These are phyloP conservation scores for Lepidotrigona ventralis DNA, from an alignment of 1,140 invertebrate species.

Conservation along the genomic window DNA sequence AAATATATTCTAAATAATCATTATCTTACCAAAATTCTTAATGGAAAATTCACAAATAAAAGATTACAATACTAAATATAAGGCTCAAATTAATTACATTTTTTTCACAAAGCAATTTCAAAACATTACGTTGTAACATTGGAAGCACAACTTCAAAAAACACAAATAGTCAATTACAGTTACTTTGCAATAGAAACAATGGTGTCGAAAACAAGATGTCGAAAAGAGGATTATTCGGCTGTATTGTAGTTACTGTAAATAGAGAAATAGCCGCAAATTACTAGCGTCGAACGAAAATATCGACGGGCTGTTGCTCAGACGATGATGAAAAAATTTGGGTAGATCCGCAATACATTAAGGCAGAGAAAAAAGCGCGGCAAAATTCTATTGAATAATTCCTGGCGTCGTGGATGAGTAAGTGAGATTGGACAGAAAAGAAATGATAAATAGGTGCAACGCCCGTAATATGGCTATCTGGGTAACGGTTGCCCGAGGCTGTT, in stretches of 20 bases:
- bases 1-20: background rate
- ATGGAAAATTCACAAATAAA: background rate
- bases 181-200: slow-evolving; percentile 26
- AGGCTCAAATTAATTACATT: background rate
- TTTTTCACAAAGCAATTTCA: background rate
- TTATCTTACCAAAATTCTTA: background rate
- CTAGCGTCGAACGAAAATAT: background rate
- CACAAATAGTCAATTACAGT: background rate
- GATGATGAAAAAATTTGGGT: background rate
- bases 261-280: background rate
- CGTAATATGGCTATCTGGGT: background rate
- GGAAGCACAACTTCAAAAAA: background rate
- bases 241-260: background rate
- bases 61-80: background rate
- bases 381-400: slow-evolving; percentile 41
- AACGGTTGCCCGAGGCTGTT: background rate
- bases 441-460: slow-evolving; percentile 5
- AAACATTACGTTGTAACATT: background rate
- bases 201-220: slow-evolving; percentile 54
- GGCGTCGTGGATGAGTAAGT: slow-evolving; percentile 38
- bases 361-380: slow-evolving; percentile 64
- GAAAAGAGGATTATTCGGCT: slow-evolving; percentile 39
- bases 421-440: slow-evolving; percentile 4
- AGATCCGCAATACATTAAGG: background rate
- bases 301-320: too few relatives aligned